Evolutionary conservation across 2,113 vertebrate genomes (phyloP).

Genomic region (Hystrix cristata): DNA sequence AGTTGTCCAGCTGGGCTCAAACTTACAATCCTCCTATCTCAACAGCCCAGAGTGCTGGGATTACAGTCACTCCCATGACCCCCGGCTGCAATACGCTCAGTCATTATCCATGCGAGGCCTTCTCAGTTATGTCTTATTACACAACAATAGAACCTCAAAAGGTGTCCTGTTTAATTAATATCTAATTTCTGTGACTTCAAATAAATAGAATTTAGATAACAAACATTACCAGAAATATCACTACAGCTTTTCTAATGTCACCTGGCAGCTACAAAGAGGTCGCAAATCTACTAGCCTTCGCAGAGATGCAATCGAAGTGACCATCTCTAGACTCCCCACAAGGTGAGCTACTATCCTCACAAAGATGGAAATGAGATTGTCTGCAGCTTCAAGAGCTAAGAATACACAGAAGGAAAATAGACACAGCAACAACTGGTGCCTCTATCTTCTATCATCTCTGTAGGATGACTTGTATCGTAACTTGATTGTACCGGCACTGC

Average conservation of each 20-base stretch:
- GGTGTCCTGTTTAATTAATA: background rate
- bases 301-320: background rate
- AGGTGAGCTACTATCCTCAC: background rate
- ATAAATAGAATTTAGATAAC: background rate
- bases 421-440: background rate
- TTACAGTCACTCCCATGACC: background rate
- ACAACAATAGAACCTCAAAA: background rate
- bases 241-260: constrained; percentile 6
- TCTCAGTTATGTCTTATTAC: background rate
- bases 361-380: background rate
- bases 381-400: background rate
- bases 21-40: background rate
- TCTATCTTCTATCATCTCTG: background rate
- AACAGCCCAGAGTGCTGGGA: background rate
- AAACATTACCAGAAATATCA: background rate
- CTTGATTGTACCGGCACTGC: background rate
- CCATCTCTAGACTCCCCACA: background rate
- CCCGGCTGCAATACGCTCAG: background rate
- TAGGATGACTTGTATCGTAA: background rate
- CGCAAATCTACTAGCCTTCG: background rate
- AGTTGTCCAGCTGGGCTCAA: background rate
- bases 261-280: background rate
- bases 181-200: constrained; percentile 11
- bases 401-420: background rate
- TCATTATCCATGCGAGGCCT: background rate